Evolutionary conservation across 2,113 vertebrate species (phyloP).

Genomic region (Dryoscopus gambensis): DNA sequence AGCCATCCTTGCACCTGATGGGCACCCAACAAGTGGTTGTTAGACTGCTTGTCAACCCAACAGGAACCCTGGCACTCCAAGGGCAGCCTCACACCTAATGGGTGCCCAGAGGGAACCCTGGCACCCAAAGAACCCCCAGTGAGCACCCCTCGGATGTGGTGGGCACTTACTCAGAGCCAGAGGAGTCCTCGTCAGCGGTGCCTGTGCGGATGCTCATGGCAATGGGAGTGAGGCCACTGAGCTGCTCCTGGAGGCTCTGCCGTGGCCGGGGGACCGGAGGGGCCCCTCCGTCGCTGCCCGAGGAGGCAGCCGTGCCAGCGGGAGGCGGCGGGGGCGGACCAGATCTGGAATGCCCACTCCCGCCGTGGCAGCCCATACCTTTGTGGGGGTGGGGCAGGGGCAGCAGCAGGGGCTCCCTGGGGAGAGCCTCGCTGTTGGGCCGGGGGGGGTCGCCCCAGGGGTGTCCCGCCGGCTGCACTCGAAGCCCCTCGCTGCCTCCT

Average conservation of each 20-base stretch:
- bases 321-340: background rate
- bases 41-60: background rate
- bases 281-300: constrained; percentile 64
- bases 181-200: constrained; percentile 88
- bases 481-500: constrained; percentile 35
- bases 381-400: constrained; percentile 78
- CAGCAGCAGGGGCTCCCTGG: constrained; percentile 67
- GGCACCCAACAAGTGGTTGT: background rate
- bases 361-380: constrained; percentile 63
- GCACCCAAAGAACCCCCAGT: background rate
- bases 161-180: constrained; percentile 91
- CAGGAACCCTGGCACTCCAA: background rate
- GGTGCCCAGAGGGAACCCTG: background rate
- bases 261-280: constrained; percentile 25
- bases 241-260: constrained; percentile 73
- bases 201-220: constrained; percentile 85
- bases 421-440: constrained; percentile 62
- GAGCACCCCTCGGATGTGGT: background rate
- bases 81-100: background rate
- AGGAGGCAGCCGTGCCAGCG: constrained; percentile 52
- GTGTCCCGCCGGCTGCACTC: constrained; percentile 19
- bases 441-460: constrained; percentile 38
- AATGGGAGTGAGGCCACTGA: constrained; percentile 79
- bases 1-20: background rate
- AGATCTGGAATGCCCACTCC: background rate